Base-by-base conservation (phyloP, 2,888 invertebrate species). In the Zaprionus obscuricornis region DNA sequence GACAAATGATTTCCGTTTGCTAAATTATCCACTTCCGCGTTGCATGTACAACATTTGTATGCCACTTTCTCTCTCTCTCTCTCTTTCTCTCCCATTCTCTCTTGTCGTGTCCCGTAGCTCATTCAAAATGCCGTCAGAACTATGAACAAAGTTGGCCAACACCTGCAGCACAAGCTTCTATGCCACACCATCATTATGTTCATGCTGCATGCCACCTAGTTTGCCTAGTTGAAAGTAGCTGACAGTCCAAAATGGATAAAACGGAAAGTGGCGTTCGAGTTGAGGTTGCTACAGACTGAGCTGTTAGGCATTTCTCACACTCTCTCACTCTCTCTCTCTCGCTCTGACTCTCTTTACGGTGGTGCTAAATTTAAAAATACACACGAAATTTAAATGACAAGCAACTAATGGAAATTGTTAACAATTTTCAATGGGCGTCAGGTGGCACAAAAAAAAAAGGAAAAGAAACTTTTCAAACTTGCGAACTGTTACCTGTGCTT, bases 331-430 rank as follows among this genome's bases (percentile, higher is more conserved):
- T n/a, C n/a, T n/a, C n/a, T n/a, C n/a, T n/a, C n/a, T n/a, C n/a
- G n/a, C n/a, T n/a, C n/a, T n/a, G 57, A 16, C 11, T 11, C 24
- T 33, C 14, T 22, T 20, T 14, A 27, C 27, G 33, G 34, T 58
- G 55, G 70, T 52, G 77, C 22, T 57, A 70, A 66, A 79, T 65
- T 76, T 74, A 57, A 83, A 76, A 78, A 65, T 72, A 60, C 78
- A 63, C 66, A 60, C 54, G 50, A 85, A 82, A 83, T 83, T 83
- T 86, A 86, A 83, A 83, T 86, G 82, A 83, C 82, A 83, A 86
- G 85, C 75, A 82, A 85, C 86, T 83, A 83, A 83, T 83, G 86
- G 86, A 86, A 85, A 86, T 85, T 82, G 85, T 82, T 68, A 82
- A 70, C 75, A 78, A 82, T 82, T 82, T 82, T 52, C 66, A 67